Evolutionary conservation across 1,140 invertebrate genomes (phyloP).

Genomic region (Catajapyx aquilonaris): DNA sequence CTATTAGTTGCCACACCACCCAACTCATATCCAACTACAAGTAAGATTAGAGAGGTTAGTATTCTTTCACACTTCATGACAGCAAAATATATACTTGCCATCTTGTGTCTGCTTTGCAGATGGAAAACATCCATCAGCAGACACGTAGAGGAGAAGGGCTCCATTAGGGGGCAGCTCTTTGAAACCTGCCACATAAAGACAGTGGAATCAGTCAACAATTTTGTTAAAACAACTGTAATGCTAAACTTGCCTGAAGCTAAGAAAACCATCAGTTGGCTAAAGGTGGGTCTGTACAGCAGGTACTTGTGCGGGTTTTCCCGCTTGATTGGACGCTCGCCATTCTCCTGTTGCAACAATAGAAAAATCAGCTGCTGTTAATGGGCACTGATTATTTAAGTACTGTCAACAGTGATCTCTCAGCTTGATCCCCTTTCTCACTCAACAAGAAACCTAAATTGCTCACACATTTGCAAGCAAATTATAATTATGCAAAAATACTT

Average conservation of each 20-base stretch:
- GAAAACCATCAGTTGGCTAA: constrained; percentile 83
- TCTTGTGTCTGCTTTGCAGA: constrained; percentile 72
- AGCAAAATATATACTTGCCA: constrained; percentile 35
- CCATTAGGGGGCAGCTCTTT: constrained; percentile 83
- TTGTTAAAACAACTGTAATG: neutral
- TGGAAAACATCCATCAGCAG: constrained; percentile 80
- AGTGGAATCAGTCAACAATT: constrained; percentile 5
- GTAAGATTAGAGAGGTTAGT: constrained; percentile 6
- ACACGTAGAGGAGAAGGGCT: constrained; percentile 77
- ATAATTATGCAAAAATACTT: no score
- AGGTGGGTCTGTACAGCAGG: constrained; percentile 83
- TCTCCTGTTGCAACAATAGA: constrained; percentile 33
- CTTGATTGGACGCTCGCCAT: constrained; percentile 39
- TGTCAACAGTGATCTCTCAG: no score
- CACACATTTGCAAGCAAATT: no score
- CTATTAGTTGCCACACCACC: constrained; percentile 76
- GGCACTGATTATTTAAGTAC: no score
- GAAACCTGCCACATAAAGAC: constrained; percentile 36
- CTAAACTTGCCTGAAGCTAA: constrained; percentile 47
- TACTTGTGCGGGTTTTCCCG: constrained; percentile 94
- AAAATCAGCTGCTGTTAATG: no score
- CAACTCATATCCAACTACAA: constrained; percentile 69
- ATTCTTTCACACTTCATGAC: neutral
- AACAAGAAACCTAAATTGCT: no score
- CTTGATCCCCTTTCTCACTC: no score